These are phyloP conservation scores for Amiota minor DNA, from an alignment of 2,888 invertebrate species.

Conservation along the genomic window DNA sequence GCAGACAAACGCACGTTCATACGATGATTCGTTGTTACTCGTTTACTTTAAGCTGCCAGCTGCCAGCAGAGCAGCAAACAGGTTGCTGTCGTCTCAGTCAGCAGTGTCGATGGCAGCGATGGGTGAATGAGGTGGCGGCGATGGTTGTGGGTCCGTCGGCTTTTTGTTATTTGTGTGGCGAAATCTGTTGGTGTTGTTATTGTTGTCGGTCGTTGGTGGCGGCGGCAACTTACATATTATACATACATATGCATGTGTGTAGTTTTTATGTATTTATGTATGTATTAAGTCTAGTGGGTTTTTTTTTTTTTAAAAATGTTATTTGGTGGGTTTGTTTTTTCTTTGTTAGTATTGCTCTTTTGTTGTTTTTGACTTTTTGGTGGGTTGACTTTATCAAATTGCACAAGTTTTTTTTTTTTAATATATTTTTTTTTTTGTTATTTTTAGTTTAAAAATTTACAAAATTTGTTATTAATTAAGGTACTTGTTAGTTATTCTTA, in stretches of 20 bases:
- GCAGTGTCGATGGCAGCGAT: slow-evolving; percentile 15
- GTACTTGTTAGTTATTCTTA: slow-evolving; percentile 36
- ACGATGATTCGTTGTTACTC: background rate
- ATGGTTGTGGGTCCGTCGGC: background rate
- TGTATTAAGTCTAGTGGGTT: background rate
- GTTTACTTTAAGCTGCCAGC: too few relatives aligned
- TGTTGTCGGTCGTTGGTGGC: background rate
- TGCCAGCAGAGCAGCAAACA: slow-evolving; percentile 53
- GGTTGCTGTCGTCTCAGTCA: slow-evolving; percentile 53
- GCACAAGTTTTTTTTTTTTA: slow-evolving; percentile 40
- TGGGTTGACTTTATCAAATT: slow-evolving; percentile 35
- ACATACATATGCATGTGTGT: slow-evolving; percentile 32
- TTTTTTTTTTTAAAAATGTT: slow-evolving; percentile 27
- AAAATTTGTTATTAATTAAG: slow-evolving; percentile 25
- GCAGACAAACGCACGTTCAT: background rate
- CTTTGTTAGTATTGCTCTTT: slow-evolving; percentile 16
- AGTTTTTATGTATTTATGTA: background rate
- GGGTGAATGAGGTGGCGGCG: too few relatives aligned
- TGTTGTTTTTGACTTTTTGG: slow-evolving; percentile 30
- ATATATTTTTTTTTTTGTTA: slow-evolving; percentile 24
- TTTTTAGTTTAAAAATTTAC: slow-evolving; percentile 3
- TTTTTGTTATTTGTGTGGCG: background rate
- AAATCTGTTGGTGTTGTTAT: background rate
- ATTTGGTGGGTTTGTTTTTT: slow-evolving; percentile 18
- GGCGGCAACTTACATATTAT: slow-evolving; percentile 44